Percentiles rank a stretch among this genome's conserved stretches.
Conservation (phyloP, 2,888 invertebrate species). For the Eretmocerus hayati region DNA sequence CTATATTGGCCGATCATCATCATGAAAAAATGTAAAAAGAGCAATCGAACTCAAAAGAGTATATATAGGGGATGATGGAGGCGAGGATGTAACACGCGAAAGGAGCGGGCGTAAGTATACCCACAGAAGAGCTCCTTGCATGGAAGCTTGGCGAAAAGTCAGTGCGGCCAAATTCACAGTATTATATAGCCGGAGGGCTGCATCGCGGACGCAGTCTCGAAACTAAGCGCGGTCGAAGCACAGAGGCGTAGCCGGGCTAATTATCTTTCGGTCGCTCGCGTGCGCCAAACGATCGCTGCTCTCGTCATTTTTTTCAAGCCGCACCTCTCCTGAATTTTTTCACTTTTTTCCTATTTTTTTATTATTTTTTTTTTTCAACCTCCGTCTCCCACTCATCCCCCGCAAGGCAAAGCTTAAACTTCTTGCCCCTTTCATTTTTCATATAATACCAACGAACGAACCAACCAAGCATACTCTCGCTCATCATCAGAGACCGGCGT, state of each 20-base stretch:
- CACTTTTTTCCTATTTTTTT: too few species aligned
- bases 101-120: too few species aligned
- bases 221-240: not conserved
- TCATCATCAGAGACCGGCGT: constrained; percentile 35
- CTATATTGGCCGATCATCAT: constrained; percentile 11
- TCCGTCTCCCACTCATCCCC: not conserved
- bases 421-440: not conserved
- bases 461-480: constrained; percentile 21
- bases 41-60: not conserved
- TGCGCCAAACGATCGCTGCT: constrained; percentile 35
- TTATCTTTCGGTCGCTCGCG: constrained; percentile 42
- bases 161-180: constrained; percentile 7
- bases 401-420: not conserved
- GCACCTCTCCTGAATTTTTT: not conserved
- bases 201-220: not conserved
- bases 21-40: constrained; percentile 15
- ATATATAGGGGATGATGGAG: not conserved
- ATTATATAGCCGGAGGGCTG: not conserved
- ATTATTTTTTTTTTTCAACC: too few species aligned
- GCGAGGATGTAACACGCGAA: constrained; percentile 1
- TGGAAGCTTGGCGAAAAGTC: constrained; percentile 15
- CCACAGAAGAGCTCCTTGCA: not conserved
- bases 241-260: constrained; percentile 27
- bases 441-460: too few species aligned
- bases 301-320: constrained; percentile 2